Base-by-base conservation (phyloP, 1,140 invertebrate genomes). In the Saccostrea echinata region DNA sequence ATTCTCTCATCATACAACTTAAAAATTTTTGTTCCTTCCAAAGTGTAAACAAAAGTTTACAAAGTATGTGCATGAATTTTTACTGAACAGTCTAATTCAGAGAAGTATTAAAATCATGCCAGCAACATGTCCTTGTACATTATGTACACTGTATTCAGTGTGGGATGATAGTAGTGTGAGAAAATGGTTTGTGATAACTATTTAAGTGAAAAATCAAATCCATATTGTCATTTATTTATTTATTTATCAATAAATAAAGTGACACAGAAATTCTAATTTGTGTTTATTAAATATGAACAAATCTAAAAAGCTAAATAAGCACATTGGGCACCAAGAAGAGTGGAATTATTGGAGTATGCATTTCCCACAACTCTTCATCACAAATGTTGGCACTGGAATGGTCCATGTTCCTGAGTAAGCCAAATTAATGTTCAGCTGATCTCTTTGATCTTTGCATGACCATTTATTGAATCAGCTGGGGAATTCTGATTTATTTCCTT, bases 151-250 rank as follows among this genome's bases (percentile, higher is more conserved):
- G 16, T 76, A 33, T 64, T 64, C 11, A 33, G 68, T 76, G 68
- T 84, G 57, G 57, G 11, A 43, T 84, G 84, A 35, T 21, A 64
- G 84, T 64, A 64, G 35, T 64, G 55, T 84, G 84, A n/a, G 57
- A 30, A 64, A 84, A 43, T 84, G 57, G 33, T 84, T 84, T 84
- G 61, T 84, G 61, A 84, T 64, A 84, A 64, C 35, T 84, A 64
- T 64, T 43, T 64, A 64, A 61, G 61, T 64, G 61, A 84, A 84
- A 64, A 64, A 84, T 64, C 57, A 84, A 83, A 83, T 83, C 11
- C 52, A 55, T 24, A 51, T 83, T 83, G 52, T 52, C 68, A 76
- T 27, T 33, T 76, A 76, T 76, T 76, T 76, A 76, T 76, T 76
- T 76, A 61, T 61, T 61, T 81, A 84, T 43, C 43, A 43, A 43